Evolutionary conservation across 1,140 invertebrate species (phyloP).

Genomic region (Hypothenemus hampei): DNA sequence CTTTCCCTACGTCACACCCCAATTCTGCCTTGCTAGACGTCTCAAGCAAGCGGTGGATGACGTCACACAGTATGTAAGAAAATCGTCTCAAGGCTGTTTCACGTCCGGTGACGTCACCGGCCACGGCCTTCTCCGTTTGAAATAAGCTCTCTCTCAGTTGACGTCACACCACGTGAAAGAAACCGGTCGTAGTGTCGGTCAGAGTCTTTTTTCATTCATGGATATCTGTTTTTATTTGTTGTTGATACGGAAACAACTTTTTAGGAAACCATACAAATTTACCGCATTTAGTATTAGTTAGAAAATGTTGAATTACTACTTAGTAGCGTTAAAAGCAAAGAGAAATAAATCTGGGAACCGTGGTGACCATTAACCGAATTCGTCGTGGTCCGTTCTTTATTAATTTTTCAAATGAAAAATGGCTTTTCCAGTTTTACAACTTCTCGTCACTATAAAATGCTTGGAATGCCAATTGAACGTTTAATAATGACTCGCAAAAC

Average conservation of each 20-base stretch:
- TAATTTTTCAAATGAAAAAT: no score
- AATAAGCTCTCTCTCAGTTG: neutral
- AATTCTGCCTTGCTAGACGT: constrained; percentile 7
- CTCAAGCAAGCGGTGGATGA: constrained; percentile 34
- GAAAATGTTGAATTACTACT: no score
- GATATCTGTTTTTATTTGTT: neutral
- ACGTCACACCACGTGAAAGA: neutral
- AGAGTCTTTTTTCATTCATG: neutral
- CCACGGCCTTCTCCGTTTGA: constrained; percentile 3
- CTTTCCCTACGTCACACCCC: constrained; percentile 30
- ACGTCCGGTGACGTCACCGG: constrained; percentile 40
- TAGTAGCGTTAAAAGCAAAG: no score
- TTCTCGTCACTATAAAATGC: no score
- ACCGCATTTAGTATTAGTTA: neutral
- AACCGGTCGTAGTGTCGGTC: neutral
- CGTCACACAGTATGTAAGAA: constrained; percentile 38
- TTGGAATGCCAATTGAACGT: no score
- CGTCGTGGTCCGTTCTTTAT: no score
- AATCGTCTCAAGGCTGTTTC: constrained; percentile 42
- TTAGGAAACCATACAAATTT: neutral
- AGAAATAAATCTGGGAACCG: no score
- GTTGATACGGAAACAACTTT: neutral
- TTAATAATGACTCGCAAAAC: no score
- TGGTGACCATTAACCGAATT: no score
- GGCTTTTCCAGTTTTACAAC: no score